Percentiles rank a stretch among this genome's conserved stretches.
These are phyloP conservation scores for Ennomos quercinarius DNA, from an alignment of 2,888 invertebrate species.

Conservation along the genomic window DNA sequence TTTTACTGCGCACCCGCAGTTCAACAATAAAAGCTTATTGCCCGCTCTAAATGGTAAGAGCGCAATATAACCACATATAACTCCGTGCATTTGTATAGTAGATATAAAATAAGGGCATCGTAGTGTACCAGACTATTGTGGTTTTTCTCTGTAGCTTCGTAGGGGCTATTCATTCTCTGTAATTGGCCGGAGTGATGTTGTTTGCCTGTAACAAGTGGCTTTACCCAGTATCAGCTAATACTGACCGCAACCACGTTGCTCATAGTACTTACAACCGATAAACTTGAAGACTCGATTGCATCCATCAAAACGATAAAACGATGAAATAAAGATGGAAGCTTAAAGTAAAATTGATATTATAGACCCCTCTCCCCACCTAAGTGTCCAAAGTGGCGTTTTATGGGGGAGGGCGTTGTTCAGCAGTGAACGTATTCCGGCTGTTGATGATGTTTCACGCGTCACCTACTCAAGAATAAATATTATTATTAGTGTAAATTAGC, in stretches of 20 bases:
- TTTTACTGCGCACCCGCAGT: conserved; percentile 39
- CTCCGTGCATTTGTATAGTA: conserved; percentile 36
- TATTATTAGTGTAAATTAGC: no score
- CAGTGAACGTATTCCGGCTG: no score
- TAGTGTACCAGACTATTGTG: conserved; percentile 11
- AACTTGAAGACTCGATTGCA: background rate
- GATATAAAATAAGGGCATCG: conserved; percentile 25
- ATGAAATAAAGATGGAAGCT: no score
- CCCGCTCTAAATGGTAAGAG: conserved; percentile 40
- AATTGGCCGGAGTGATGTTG: conserved; percentile 14
- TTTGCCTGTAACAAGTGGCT: conserved; percentile 11
- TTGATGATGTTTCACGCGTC: no score
- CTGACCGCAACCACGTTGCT: background rate
- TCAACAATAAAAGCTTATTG: conserved; percentile 50
- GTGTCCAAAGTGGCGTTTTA: no score
- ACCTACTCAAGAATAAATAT: no score
- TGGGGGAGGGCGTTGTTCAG: no score
- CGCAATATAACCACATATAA: no score
- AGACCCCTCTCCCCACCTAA: no score
- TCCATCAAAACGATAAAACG: no score
- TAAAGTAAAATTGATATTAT: no score
- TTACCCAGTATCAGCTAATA: conserved; percentile 24
- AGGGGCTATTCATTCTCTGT: conserved; percentile 9
- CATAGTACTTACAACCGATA: background rate
- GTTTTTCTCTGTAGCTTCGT: conserved; percentile 5